Evolutionary conservation across 1,140 invertebrate genomes (phyloP), one percentile per base, ranked within the genome.

Genomic region (Gonioctena quinquepunctata): DNA sequence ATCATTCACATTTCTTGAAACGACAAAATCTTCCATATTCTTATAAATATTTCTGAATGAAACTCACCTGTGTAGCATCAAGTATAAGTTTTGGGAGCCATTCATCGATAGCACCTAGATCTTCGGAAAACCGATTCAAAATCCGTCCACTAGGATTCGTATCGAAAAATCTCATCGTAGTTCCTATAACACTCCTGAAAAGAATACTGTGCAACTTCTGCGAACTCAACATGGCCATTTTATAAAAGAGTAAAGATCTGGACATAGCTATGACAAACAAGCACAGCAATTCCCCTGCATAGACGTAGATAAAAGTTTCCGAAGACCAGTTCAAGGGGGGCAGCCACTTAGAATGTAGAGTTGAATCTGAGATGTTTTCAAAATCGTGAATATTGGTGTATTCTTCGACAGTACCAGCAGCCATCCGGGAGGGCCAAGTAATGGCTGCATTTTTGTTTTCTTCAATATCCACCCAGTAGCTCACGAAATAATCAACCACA

Each of bases 121-220:
- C 86, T 68, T 80, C 80, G 0, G 77, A 76, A 63, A 81, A 81
- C 22, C 80, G 67, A 66, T 81, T 81, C 18, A 81, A 65, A 66
- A 72, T 75, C 69, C 81, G 72, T 68, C 82, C 95, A 68, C 90
- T 90, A 3, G 93, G 91, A 83, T 93, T 96, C 0, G 85, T 87
- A 75, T 96, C 92, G 78, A 96, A 96, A 84, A 96, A 96, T 5
- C 87, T 80, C 91, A 96, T 94, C 0, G 90, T 81, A 0, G 85
- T 83, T 26, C 82, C 79, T 3, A 91, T 83, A 11, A 91, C 80
- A 27, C 83, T 83, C 16, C 77, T 75, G 77, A 93, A 93, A 84
- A 91, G 89, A 23, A 78, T 81, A 72, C 91, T 88, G 78, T 93
- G 92, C 1, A 93, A 78, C 48, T 83, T 86, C 62, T 88, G 86